Evolutionary conservation across 37 sponge, comb jelly and placozoan species (phyloP), one percentile per base, ranked within the genome.

Genomic region (Beroe forskalii): DNA sequence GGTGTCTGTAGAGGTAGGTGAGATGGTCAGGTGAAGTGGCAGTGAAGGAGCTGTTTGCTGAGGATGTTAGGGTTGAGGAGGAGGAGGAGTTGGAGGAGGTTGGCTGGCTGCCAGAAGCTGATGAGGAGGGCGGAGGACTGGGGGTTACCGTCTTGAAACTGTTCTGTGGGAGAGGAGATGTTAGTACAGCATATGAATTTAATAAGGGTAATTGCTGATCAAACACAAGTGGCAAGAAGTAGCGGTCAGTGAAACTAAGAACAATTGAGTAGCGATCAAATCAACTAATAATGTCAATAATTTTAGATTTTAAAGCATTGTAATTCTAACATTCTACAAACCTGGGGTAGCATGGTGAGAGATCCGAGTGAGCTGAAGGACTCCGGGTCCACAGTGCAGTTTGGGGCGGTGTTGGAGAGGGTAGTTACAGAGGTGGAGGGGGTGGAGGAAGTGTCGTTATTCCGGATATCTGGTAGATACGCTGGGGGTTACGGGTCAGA

Each of bases 321-420:
- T n/a, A n/a, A n/a, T n/a, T n/a, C n/a, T n/a, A n/a, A n/a, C n/a
- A n/a, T n/a, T n/a, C n/a, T n/a, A n/a, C n/a, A n/a, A n/a, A 80
- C 86, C 86, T 80, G 86, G 24, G 86, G 86, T 1, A 80, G 86
- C 86, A 80, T 80, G 44, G 86, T 80, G 30, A 80, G 55, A 22
- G 86, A 41, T 19, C 86, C 86, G 24, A 80, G 86, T 27, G 55
- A 44, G 28, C 86, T 80, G 31, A 38, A 80, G 55, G 44, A 44
- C 86, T 80, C 86, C 4, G 55, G 55, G 1, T 41, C 72, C 4
- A 36, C 72, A 31, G 72, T 69, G 17, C 55, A 48, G 55, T 48
- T 48, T 48, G 72, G 72, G 38, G 27, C 32, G 28, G 30, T 63
- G 72, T 35, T 69, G 35, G 38, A 1, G 17, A 36, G 37, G 33